Evolutionary conservation across 2,888 invertebrate genomes (phyloP), one percentile per base, ranked within the genome.

Genomic region (Sclerodermus sp.): DNA sequence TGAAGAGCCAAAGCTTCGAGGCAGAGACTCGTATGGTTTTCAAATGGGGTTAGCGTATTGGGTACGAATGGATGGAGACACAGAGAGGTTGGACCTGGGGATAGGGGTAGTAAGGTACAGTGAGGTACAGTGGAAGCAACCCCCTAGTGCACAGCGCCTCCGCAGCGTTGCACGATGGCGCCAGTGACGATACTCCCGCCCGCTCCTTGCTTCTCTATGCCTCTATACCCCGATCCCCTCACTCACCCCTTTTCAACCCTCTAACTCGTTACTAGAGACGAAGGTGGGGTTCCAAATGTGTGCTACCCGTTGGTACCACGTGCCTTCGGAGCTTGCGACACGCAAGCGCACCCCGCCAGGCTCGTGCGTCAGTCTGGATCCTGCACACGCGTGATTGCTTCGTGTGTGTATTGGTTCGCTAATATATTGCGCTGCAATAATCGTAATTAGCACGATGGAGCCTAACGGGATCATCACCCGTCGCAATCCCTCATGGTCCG

Each of bases 81-180:
- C 29, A 9, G 13, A 13, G 32, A 31, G 23, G 4, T 37, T 47
- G 49, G 56, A 58, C 54, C 31, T 31, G 34, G 34, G 43, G 34
- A 43, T 17, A 53, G 60, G 56, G n/a, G n/a, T n/a, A n/a, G 23
- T 23, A 23, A 8, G 23, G 23, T 23, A 23, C 34, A 55, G 56
- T 39, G 51, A 66, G 61, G 58, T 51, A 66, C 51, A 57, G 56
- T 46, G 50, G 48, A 59, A 59, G 60, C 58, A 56, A 16, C 43
- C n/a, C 43, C n/a, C 8, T 13, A 23, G 10, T 29, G 10, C 53
- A 50, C 50, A 49, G 48, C 51, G 60, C 58, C 59, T 54, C 58
- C 69, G 55, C 58, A 58, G 58, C 61, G 58, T 64, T 62, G 56
- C 58, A 53, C 57, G 55, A 55, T 39, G 63, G 60, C 58, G 57